Evolutionary conservation across 2,797 vertebrate genomes (phyloP).

Genomic region (Pangasius macronema): DNA sequence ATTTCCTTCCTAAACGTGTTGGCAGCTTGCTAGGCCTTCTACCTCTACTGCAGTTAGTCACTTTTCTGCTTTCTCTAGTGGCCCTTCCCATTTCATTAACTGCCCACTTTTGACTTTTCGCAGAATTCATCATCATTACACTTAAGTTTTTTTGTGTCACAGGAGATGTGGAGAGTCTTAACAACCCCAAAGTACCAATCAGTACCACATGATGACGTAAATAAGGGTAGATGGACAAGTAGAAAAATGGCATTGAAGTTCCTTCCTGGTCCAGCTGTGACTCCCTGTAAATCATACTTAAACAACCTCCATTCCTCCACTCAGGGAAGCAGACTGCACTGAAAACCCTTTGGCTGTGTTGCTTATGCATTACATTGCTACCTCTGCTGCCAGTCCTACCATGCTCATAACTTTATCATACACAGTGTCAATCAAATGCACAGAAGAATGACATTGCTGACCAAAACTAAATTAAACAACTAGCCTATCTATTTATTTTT

Average conservation of each 20-base stretch:
- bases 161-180: too few species aligned
- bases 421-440: background rate
- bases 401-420: background rate
- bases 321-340: background rate
- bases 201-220: too few species aligned
- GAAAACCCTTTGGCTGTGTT: background rate
- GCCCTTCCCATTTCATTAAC: background rate
- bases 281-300: background rate
- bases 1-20: conserved; percentile 4
- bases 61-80: background rate
- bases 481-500: background rate
- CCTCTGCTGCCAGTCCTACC: background rate
- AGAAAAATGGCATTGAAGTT: background rate
- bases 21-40: background rate
- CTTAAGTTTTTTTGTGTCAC: background rate
- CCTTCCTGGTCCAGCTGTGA: background rate
- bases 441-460: background rate
- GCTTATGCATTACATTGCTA: background rate
- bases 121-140: background rate
- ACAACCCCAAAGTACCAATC: too few species aligned
- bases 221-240: too few species aligned
- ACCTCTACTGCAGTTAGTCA: background rate
- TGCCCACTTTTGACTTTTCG: background rate
- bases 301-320: background rate
- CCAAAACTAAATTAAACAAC: background rate